These are phyloP conservation scores for Sylvia atricapilla DNA, from an alignment of 2,113 vertebrate genomes.

Conservation along the genomic window DNA sequence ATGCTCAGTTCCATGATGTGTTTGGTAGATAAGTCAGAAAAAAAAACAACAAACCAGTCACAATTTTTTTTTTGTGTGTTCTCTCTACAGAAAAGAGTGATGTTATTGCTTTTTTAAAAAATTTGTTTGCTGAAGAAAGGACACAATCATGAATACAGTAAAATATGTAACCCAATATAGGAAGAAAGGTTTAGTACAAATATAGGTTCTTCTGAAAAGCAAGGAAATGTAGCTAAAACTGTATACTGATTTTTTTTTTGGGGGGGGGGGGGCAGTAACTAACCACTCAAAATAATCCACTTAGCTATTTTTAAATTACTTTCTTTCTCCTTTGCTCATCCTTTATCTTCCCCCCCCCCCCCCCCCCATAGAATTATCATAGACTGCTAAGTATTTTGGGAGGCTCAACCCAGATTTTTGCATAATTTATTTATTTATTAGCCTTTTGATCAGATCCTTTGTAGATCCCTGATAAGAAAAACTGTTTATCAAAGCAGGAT, in stretches of 20 bases:
- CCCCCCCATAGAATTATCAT: fast-evolving
- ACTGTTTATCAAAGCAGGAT: not conserved
- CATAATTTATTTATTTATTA: not conserved
- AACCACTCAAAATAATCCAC: not conserved
- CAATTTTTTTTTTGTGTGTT: not conserved
- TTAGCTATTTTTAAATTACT: not conserved
- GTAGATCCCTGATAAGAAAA: not conserved
- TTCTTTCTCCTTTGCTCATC: not conserved
- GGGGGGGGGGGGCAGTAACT: not conserved
- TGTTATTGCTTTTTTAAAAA: not conserved
- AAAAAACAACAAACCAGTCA: not conserved
- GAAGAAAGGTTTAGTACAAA: not conserved
- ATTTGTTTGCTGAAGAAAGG: not conserved
- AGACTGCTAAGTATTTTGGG: not conserved
- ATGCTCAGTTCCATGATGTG: not conserved
- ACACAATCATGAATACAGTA: not conserved
- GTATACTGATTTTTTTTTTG: fast-evolving
- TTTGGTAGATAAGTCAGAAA: not conserved
- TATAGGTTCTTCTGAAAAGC: not conserved
- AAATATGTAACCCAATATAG: not conserved
- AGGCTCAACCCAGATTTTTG: not conserved
- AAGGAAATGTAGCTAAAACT: not conserved
- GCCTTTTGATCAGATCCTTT: not conserved
- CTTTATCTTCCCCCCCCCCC: fast-evolving
- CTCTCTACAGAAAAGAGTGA: not conserved